Percentiles rank a stretch among this genome's conserved stretches.
These are phyloP conservation scores for Sminthurides bifidus DNA, from an alignment of 1,140 invertebrate genomes.

Conservation along the genomic window DNA sequence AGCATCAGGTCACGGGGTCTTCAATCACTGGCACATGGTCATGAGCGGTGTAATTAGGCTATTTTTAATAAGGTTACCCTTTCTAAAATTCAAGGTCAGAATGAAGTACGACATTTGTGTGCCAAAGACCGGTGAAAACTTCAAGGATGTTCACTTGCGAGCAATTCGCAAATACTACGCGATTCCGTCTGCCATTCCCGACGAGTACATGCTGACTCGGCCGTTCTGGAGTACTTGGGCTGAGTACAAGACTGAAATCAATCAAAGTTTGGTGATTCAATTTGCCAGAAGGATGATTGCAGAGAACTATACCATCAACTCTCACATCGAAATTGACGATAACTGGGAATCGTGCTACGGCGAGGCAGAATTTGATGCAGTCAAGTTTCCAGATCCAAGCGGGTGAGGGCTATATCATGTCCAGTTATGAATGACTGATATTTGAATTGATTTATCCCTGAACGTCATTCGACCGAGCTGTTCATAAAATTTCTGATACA, in stretches of 20 bases:
- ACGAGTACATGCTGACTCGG: slow-evolving; percentile 55
- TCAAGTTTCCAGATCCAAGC: slow-evolving; percentile 40
- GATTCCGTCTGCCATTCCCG: slow-evolving; percentile 52
- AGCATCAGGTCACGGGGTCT: no score
- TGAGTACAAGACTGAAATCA: slow-evolving; percentile 56
- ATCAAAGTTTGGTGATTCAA: slow-evolving; percentile 42
- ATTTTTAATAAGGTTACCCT: no score
- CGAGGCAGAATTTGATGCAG: slow-evolving; percentile 29
- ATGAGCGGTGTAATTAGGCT: no score
- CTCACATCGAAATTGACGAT: slow-evolving; percentile 42
- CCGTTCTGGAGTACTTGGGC: slow-evolving; percentile 91
- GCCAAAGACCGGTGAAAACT: slow-evolving; percentile 35
- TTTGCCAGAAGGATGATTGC: slow-evolving; percentile 58
- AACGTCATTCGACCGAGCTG: neutral
- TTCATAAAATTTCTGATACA: neutral
- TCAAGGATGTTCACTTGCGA: slow-evolving; percentile 49
- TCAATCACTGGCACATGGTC: no score
- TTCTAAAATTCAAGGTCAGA: slow-evolving; percentile 21
- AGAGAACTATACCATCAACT: slow-evolving; percentile 49
- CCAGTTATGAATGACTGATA: neutral
- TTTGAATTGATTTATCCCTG: neutral
- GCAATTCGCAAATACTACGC: slow-evolving; percentile 46
- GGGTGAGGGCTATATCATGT: slow-evolving; percentile 7
- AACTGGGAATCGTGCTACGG: slow-evolving; percentile 44
- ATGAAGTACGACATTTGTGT: slow-evolving; percentile 49